These are phyloP conservation scores for Atethmia centrago DNA, from an alignment of 2,888 invertebrate species.

Conservation along the genomic window DNA sequence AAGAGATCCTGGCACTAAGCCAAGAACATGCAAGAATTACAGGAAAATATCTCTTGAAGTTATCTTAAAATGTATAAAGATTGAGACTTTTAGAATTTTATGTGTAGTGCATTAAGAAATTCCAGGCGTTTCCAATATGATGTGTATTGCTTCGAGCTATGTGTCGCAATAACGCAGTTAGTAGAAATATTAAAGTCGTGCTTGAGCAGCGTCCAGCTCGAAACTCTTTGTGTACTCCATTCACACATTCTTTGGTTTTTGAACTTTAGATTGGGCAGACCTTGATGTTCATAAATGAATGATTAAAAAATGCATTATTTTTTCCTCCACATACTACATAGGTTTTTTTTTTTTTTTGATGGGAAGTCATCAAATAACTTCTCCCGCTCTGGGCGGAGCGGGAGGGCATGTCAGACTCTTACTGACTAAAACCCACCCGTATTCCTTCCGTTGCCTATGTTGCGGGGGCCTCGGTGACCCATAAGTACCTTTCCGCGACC, in stretches of 20 bases:
- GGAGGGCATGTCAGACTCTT: too few species aligned
- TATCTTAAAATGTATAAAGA: constrained; percentile 34
- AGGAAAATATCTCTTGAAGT: constrained; percentile 42
- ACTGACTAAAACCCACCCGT: too few species aligned
- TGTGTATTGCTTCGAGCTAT: constrained; percentile 55
- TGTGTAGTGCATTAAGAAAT: constrained; percentile 53
- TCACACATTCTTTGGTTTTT: background rate
- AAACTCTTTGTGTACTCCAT: constrained; percentile 1
- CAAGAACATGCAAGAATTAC: constrained; percentile 49
- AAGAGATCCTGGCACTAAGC: constrained; percentile 45
- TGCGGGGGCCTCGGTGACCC: too few species aligned
- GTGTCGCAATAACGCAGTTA: constrained; percentile 39
- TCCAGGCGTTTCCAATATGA: constrained; percentile 54
- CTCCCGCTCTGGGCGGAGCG: too few species aligned
- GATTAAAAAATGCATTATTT: background rate
- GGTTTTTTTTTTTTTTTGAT: too few species aligned
- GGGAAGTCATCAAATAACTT: too few species aligned
- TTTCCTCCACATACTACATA: background rate
- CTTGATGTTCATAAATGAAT: background rate
- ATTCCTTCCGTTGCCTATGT: too few species aligned
- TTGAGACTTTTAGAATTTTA: constrained; percentile 40
- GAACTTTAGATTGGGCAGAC: background rate
- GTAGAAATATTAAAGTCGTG: constrained; percentile 54
- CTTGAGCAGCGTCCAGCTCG: constrained; percentile 11
- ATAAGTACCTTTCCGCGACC: too few species aligned